Evolutionary conservation across 2,797 vertebrate genomes (phyloP), one percentile per base, ranked within the genome.

Genomic region (Rhynchonycteris naso): DNA sequence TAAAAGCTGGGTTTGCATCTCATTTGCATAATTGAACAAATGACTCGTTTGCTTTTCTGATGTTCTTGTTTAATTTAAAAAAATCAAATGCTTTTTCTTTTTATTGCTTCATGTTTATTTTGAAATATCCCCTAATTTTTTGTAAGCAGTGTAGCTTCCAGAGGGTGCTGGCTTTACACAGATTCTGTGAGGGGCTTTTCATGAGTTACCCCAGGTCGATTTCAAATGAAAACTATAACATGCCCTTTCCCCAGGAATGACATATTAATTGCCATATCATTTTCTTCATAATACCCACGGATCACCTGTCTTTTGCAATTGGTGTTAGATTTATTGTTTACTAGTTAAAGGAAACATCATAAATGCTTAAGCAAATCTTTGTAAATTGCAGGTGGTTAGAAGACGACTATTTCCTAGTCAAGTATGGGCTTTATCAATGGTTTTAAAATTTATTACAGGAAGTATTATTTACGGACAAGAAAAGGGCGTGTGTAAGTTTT

Each of bases 91-190:
- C 43, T 43, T 43, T 43, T 43, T 43, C 7, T 43, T 43, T 43
- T 43, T 43, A 43, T 43, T 7, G 8, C 43, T 43, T 43, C 4
- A 43, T 43, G 43, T 43, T 43, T 43, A 43, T 43, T 43, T 43
- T 43, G 43, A 43, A 43, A 43, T 43, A 43, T 43, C 43, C 43
- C 43, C 43, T 43, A 43, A 43, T 43, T 43, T 43, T 43, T 43
- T 43, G 43, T 43, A 43, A 43, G 43, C 43, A 43, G 43, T 43
- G 43, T 94, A 97, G 96, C 98, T 98, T 98, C 98, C 98, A 98
- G 98, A 98, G 98, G 98, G 98, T 95, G 96, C 95, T 95, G 96
- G 97, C 98, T 96, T 98, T 97, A 97, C 95, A 97, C 96, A 97
- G 97, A 97, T 97, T 97, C 96, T 85, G 92, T 87, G 96, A 96